phyloP scores from a whole-genome alignment of 2,888 invertebrate species.

The Encarsia formosa region DNA sequence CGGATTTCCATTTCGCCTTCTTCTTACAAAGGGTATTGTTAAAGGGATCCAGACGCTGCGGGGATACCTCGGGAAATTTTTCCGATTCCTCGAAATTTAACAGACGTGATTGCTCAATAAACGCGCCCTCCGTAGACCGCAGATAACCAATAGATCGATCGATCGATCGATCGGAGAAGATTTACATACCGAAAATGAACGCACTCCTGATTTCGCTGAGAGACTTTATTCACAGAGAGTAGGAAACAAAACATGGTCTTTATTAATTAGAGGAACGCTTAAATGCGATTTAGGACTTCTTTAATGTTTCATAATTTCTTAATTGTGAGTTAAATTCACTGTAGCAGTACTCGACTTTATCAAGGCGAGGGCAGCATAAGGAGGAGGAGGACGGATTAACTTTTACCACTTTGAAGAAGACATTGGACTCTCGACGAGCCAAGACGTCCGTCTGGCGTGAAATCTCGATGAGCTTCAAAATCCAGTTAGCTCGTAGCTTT shows the following conservation, averaged over 20 bases:
- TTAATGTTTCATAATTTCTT: slow-evolving; percentile 18
- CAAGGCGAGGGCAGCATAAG: too few relatives aligned
- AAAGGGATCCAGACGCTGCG: slow-evolving; percentile 3
- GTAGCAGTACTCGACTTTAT: slow-evolving; percentile 4
- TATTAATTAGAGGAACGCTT: slow-evolving; percentile 15
- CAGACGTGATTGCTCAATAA: background rate
- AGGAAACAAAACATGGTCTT: too few relatives aligned
- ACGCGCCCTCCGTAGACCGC: too few relatives aligned
- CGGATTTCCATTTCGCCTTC: slow-evolving; percentile 8
- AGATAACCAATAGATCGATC: too few relatives aligned
- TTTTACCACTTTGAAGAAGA: slow-evolving; percentile 2
- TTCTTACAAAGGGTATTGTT: slow-evolving; percentile 7
- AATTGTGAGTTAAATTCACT: slow-evolving; percentile 18
- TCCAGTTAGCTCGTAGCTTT: too few relatives aligned
- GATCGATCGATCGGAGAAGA: too few relatives aligned
- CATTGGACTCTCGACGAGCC: too few relatives aligned
- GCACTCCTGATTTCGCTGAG: too few relatives aligned
- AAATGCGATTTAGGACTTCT: slow-evolving; percentile 2
- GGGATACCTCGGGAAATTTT: slow-evolving; percentile 16
- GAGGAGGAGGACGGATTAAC: background rate
- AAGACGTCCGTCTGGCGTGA: background rate
- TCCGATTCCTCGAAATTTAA: slow-evolving; percentile 11
- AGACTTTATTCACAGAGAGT: too few relatives aligned
- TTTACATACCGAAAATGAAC: too few relatives aligned
- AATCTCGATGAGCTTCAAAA: too few relatives aligned